phyloP scores from a whole-genome alignment of 1,140 invertebrate species.

The Grapholita molesta region DNA sequence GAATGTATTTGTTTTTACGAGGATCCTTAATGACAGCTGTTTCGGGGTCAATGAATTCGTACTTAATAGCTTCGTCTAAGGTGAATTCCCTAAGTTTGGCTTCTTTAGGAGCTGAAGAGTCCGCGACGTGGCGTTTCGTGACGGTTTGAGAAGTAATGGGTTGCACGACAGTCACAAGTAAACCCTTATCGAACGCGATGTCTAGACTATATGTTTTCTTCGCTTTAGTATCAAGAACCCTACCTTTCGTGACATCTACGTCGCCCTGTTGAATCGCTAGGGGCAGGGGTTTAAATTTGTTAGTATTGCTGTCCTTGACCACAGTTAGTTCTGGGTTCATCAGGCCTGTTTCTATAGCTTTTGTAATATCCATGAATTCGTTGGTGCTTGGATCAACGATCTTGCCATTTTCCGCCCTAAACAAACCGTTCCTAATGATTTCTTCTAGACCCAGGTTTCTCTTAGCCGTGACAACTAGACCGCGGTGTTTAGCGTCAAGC shows the following conservation, averaged over 20 bases:
- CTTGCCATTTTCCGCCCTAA: slow-evolving; percentile 87
- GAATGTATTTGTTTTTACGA: slow-evolving; percentile 85
- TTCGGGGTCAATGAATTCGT: slow-evolving; percentile 87
- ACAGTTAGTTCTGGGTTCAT: slow-evolving; percentile 88
- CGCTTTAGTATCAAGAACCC: slow-evolving; percentile 87
- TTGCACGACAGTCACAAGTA: slow-evolving; percentile 86
- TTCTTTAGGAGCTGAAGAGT: slow-evolving; percentile 66
- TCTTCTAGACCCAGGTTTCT: slow-evolving; percentile 87
- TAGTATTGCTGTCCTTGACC: slow-evolving; percentile 86
- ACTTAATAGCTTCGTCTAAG: slow-evolving; percentile 88
- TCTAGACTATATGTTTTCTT: slow-evolving; percentile 86
- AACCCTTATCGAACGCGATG: slow-evolving; percentile 84
- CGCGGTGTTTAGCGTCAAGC: slow-evolving; percentile 84
- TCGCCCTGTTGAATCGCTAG: slow-evolving; percentile 89
- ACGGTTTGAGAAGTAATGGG: slow-evolving; percentile 82
- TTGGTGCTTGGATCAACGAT: slow-evolving; percentile 87
- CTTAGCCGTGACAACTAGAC: slow-evolving; percentile 86
- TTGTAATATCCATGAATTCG: slow-evolving; percentile 83
- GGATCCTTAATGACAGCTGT: slow-evolving; percentile 89
- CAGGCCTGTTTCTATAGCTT: slow-evolving; percentile 85
- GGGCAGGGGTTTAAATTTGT: slow-evolving; percentile 84
- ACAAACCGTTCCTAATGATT: slow-evolving; percentile 86
- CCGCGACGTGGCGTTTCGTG: slow-evolving; percentile 75
- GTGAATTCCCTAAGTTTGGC: slow-evolving; percentile 82
- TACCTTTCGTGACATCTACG: slow-evolving; percentile 86